A percentile compares a stretch with the other conserved stretches of the same genome.
Evolutionary conservation across 2,888 invertebrate genomes (phyloP).

Genomic region (Pristionchus entomophagus): DNA sequence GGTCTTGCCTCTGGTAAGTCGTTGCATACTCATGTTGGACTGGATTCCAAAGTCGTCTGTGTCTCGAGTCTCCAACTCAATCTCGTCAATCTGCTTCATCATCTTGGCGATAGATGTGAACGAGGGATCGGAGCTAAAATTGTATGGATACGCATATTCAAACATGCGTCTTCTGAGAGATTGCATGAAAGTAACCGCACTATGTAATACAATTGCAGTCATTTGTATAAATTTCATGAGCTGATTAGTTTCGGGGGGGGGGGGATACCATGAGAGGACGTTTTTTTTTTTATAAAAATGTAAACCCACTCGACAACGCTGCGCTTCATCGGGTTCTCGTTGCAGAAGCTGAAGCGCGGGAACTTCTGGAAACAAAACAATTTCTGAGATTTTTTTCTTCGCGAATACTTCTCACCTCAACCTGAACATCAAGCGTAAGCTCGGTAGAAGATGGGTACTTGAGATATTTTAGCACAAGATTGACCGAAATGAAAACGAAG

Average conservation of each 20-base stretch:
- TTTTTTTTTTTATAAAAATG: too few relatives aligned
- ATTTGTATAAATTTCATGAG: too few relatives aligned
- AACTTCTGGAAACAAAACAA: too few relatives aligned
- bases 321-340: slow-evolving; percentile 18
- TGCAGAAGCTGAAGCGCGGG: slow-evolving; percentile 18
- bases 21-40: background rate
- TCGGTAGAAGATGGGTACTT: background rate
- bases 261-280: too few relatives aligned
- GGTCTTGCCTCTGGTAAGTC: background rate
- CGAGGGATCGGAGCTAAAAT: background rate
- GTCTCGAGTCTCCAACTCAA: background rate
- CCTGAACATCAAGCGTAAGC: background rate
- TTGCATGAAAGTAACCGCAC: too few relatives aligned
- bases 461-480: slow-evolving; percentile 1
- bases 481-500: slow-evolving; percentile 20
- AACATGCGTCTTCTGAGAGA: too few relatives aligned
- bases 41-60: background rate
- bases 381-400: too few relatives aligned
- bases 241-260: too few relatives aligned
- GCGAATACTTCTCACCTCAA: background rate
- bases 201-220: too few relatives aligned
- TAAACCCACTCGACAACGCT: background rate
- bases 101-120: slow-evolving; percentile 3
- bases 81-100: background rate
- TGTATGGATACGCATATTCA: too few relatives aligned